A percentile compares a stretch with the other conserved stretches of the same genome.
phyloP scores from a whole-genome alignment of 2,888 invertebrate genomes.

The Sericinus montela region DNA sequence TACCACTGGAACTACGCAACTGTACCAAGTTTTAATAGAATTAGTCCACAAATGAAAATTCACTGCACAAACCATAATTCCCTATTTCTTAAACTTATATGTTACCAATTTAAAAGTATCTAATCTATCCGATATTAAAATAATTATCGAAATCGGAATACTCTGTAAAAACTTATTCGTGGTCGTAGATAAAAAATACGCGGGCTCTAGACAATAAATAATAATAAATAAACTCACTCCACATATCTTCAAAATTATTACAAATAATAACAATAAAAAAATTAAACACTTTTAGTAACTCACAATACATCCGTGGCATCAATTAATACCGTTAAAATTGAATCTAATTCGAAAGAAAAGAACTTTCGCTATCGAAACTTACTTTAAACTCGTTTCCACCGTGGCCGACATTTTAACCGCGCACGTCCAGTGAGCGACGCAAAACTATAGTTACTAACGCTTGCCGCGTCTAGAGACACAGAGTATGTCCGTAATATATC shows the following conservation, averaged over 20 bases:
- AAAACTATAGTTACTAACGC: conserved; percentile 29
- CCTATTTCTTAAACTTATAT: too few relatives aligned
- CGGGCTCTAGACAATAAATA: background rate
- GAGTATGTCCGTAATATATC: background rate
- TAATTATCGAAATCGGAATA: too few relatives aligned
- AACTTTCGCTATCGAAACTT: conserved; percentile 59
- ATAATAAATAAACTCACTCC: background rate
- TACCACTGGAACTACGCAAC: too few relatives aligned
- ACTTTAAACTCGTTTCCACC: conserved; percentile 62
- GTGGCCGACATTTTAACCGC: conserved; percentile 55
- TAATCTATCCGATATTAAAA: too few relatives aligned
- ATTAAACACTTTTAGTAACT: background rate
- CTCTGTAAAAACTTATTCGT: too few relatives aligned
- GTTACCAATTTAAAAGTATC: too few relatives aligned
- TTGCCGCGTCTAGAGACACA: conserved; percentile 9
- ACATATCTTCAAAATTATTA: background rate
- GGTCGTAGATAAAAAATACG: too few relatives aligned
- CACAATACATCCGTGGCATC: background rate
- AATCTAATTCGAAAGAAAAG: conserved; percentile 5
- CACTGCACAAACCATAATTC: too few relatives aligned
- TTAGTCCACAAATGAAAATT: too few relatives aligned
- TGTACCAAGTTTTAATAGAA: too few relatives aligned
- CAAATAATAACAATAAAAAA: background rate
- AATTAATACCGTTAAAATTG: background rate
- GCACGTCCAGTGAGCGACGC: conserved; percentile 27